Evolutionary conservation across 2,797 vertebrate genomes (phyloP).

Genomic region (Discoglossus pictus): DNA sequence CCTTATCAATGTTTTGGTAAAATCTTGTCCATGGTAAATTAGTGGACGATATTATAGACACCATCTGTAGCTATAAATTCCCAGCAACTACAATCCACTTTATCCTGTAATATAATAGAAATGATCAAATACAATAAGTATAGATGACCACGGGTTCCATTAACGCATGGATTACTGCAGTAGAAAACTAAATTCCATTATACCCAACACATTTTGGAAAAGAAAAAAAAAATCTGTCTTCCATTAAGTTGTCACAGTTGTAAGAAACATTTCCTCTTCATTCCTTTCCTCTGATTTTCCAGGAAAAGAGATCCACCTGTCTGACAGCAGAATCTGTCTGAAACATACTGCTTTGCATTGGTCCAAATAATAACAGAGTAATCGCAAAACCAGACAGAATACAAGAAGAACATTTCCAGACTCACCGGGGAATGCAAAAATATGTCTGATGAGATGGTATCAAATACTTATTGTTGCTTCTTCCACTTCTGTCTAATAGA

Average conservation of each 20-base stretch:
- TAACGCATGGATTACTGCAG: neutral
- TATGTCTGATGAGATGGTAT: constrained; percentile 67
- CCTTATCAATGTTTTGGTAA: no score
- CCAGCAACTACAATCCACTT: neutral
- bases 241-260: constrained; percentile 55
- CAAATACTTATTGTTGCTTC: constrained; percentile 52
- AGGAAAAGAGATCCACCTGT: constrained; percentile 49
- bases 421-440: constrained; percentile 74
- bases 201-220: neutral
- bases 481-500: constrained; percentile 66
- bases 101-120: no score
- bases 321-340: constrained; percentile 45
- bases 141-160: no score
- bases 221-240: constrained; percentile 3
- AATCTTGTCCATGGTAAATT: no score
- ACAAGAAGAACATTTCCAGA: constrained; percentile 79
- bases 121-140: no score
- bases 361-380: constrained; percentile 65
- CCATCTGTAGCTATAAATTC: no score
- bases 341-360: constrained; percentile 55
- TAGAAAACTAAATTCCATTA: constrained; percentile 3
- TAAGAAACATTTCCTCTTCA: constrained; percentile 58
- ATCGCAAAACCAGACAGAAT: constrained; percentile 65
- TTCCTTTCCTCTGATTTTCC: constrained; percentile 56
- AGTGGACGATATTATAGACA: no score